Evolutionary conservation across 1,140 invertebrate species (phyloP).

Genomic region (Papilio dardanus): DNA sequence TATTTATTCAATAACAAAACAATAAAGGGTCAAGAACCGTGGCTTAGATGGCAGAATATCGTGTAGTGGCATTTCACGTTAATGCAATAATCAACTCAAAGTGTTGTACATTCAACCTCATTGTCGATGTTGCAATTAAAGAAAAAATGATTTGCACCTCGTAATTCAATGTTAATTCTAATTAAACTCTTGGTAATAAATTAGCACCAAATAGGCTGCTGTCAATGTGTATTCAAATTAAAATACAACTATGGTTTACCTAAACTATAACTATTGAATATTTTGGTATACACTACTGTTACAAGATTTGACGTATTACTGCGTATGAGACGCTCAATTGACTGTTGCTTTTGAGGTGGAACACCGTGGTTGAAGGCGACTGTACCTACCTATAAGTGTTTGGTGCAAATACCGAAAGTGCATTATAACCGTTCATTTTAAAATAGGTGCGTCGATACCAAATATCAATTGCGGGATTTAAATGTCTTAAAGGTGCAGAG

Average conservation of each 20-base stretch:
- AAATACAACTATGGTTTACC: no score
- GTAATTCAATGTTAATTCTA: not conserved
- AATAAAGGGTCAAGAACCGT: conserved; percentile 27
- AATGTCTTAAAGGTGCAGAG: conserved; percentile 19
- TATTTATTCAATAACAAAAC: conserved; percentile 25
- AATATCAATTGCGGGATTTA: conserved; percentile 26
- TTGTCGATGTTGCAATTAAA: not conserved
- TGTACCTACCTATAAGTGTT: not conserved
- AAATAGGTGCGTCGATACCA: conserved; percentile 5
- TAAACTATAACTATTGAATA: no score
- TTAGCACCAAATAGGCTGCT: no score
- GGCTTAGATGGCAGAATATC: conserved; percentile 14
- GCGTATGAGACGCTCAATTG: no score
- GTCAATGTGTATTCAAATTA: no score
- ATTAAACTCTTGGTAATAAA: no score
- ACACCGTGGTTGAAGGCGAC: not conserved
- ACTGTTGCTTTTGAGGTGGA: not conserved
- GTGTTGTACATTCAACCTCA: not conserved
- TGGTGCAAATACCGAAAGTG: conserved; percentile 6
- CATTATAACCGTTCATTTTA: conserved; percentile 25
- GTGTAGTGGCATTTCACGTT: conserved; percentile 27
- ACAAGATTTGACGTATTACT: no score
- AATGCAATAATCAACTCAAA: conserved; percentile 34
- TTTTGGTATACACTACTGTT: no score
- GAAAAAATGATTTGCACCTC: not conserved